Evolutionary conservation across 2,113 vertebrate species (phyloP).

Genomic region (Pagrus major): DNA sequence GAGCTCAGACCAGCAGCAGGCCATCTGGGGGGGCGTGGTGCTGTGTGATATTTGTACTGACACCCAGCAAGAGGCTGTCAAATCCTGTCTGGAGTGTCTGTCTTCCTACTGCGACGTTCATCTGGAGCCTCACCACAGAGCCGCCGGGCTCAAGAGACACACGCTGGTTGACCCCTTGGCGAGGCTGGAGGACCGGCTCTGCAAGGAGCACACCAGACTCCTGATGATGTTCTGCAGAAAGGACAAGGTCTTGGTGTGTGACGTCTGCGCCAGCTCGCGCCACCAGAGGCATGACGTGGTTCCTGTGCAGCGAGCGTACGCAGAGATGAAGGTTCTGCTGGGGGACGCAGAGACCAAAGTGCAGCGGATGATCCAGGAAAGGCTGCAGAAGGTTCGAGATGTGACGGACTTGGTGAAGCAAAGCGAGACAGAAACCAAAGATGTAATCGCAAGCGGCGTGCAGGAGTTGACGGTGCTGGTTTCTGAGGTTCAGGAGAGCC

Average conservation of each 20-base stretch:
- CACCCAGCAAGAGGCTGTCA: conserved; percentile 47
- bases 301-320: not conserved
- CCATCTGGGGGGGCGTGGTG: not conserved
- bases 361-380: conserved; percentile 58
- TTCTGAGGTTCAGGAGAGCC: conserved; percentile 49
- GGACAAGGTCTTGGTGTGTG: conserved; percentile 52
- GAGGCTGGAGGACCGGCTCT: conserved; percentile 50
- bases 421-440: conserved; percentile 14
- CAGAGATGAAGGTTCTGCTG: conserved; percentile 24
- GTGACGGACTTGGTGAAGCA: not conserved
- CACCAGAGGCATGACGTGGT: conserved; percentile 29
- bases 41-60: conserved; percentile 64
- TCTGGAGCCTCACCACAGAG: conserved; percentile 69
- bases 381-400: conserved; percentile 22
- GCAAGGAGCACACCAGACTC: conserved; percentile 57
- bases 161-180: conserved; percentile 49
- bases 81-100: conserved; percentile 73
- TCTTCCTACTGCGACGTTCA: conserved; percentile 70
- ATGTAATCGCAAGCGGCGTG: not conserved
- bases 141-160: conserved; percentile 67
- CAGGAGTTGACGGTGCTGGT: conserved; percentile 40
- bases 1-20: not conserved
- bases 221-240: conserved; percentile 38
- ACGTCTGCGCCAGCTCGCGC: conserved; percentile 14
- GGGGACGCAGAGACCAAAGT: conserved; percentile 8